phyloP scores from a whole-genome alignment of 2,888 invertebrate genomes.

The Agonum fuliginosum region DNA sequence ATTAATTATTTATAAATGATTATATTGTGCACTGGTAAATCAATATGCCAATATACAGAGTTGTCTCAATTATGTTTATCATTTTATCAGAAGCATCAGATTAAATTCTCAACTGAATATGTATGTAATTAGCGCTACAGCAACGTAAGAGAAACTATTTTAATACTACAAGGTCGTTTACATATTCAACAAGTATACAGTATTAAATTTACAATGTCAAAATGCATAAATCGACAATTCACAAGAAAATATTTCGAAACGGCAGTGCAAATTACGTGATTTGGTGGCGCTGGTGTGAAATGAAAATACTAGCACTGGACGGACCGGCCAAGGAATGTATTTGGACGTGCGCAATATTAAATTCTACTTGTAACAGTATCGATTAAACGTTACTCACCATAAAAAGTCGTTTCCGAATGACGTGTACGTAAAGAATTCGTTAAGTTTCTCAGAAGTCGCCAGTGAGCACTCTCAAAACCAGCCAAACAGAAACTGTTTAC shows the following conservation, averaged over 20 bases:
- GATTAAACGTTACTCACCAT: constrained; percentile 48
- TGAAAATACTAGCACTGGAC: not conserved
- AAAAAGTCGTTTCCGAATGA: constrained; percentile 42
- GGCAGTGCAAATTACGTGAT: no score
- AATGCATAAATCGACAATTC: not conserved
- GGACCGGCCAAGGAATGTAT: constrained; percentile 6
- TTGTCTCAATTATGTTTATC: constrained; percentile 4
- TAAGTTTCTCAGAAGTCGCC: constrained; percentile 32
- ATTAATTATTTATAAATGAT: no score
- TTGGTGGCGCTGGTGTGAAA: not conserved
- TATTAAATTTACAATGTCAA: not conserved
- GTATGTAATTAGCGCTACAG: constrained; percentile 9
- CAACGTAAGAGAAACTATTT: constrained; percentile 15
- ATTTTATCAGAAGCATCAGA: not conserved
- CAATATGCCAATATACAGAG: not conserved
- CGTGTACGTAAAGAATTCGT: constrained; percentile 51
- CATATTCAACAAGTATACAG: not conserved
- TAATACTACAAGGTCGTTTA: constrained; percentile 10
- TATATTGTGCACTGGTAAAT: constrained; percentile 1
- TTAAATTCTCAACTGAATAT: not conserved
- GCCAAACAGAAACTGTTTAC: constrained; percentile 56
- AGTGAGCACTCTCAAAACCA: constrained; percentile 39
- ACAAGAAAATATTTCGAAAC: no score
- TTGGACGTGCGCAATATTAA: constrained; percentile 39
- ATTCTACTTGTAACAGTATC: constrained; percentile 45